Evolutionary conservation across 1,140 invertebrate genomes (phyloP).

Genomic region (Euwallacea fornicatus): DNA sequence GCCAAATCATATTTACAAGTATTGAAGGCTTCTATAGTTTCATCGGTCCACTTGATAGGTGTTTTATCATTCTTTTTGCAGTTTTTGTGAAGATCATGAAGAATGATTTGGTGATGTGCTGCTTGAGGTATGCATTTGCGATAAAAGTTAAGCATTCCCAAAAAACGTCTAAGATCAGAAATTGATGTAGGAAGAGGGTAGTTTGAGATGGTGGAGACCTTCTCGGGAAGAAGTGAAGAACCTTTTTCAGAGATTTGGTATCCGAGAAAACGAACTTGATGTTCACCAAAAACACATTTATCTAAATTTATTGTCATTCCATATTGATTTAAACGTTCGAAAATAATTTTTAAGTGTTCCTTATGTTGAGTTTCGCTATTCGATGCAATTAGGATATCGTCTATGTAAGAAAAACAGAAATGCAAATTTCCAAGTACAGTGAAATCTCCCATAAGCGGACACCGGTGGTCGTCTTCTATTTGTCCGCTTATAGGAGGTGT

Average conservation of each 20-base stretch:
- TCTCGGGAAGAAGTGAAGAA: not conserved
- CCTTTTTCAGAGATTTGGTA: not conserved
- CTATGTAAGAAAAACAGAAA: not conserved
- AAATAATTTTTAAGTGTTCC: not conserved
- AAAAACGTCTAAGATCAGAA: not conserved
- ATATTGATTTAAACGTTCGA: not conserved
- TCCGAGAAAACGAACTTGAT: not conserved
- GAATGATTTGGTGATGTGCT: not conserved
- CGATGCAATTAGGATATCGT: not conserved
- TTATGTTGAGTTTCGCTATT: not conserved
- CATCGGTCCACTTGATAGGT: not conserved
- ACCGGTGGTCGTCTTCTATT: no score
- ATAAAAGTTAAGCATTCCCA: not conserved
- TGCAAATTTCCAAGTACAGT: not conserved
- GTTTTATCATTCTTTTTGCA: not conserved
- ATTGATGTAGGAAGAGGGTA: not conserved
- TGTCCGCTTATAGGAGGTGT: no score
- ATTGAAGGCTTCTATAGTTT: not conserved
- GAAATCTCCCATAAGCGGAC: no score
- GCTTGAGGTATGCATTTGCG: not conserved
- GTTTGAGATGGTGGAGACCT: not conserved
- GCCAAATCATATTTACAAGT: not conserved
- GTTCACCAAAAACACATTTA: not conserved
- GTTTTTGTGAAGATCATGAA: not conserved
- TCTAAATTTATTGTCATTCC: not conserved